Evolutionary conservation across 2,797 vertebrate genomes (phyloP).

Genomic region (Oreochromis mossambicus): DNA sequence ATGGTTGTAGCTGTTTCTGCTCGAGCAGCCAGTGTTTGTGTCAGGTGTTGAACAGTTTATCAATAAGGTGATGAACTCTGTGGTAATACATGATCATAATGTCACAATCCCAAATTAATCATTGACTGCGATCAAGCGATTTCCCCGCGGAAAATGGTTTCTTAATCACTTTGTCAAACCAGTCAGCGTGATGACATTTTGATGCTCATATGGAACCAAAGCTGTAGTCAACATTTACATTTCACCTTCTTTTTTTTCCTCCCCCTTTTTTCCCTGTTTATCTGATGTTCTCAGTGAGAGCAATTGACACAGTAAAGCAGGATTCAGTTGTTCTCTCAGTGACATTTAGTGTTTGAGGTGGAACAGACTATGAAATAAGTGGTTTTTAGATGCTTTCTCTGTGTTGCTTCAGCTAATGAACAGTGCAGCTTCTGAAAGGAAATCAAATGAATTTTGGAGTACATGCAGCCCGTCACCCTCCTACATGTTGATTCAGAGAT

Average conservation of each 20-base stretch:
- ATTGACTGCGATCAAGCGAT: not conserved
- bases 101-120: not conserved
- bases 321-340: not conserved
- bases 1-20: not conserved
- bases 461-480: slow-evolving; percentile 60
- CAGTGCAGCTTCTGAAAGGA: slow-evolving; percentile 39
- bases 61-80: slow-evolving; percentile 27
- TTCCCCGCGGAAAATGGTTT: not conserved
- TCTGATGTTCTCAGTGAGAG: not conserved
- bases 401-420: slow-evolving; percentile 50
- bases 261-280: not conserved
- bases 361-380: slow-evolving; percentile 11
- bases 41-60: slow-evolving; percentile 31
- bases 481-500: slow-evolving; percentile 65
- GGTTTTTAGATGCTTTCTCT: slow-evolving; percentile 5
- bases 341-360: slow-evolving; percentile 17
- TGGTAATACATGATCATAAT: not conserved
- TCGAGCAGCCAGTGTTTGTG: not conserved
- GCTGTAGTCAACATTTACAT: not conserved
- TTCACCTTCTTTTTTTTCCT: accelerated
- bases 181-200: not conserved
- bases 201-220: not conserved
- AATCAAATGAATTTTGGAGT: slow-evolving; percentile 51
- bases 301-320: not conserved
- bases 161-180: not conserved